Conservation (phyloP, 2,797 vertebrate genomes). For the Coccyzus lansbergi region DNA sequence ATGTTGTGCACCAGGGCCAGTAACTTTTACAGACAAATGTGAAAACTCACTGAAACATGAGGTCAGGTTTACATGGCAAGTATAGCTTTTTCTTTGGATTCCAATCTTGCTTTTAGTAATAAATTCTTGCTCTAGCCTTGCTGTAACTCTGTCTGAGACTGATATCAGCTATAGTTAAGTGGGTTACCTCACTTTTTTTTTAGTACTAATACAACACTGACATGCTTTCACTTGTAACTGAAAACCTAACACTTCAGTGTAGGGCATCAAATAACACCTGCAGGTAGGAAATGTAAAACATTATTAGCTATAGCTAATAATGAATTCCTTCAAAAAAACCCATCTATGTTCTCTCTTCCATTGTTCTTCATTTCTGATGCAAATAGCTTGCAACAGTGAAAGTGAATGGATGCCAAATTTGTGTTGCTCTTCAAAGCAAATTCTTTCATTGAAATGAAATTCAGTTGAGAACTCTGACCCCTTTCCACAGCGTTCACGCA, state of each 20-base stretch:
- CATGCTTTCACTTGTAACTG: background rate
- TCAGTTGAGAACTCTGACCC: background rate
- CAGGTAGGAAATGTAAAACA: background rate
- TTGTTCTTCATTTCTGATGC: conserved; percentile 45
- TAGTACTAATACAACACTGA: background rate
- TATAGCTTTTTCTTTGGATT: background rate
- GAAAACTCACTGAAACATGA: background rate
- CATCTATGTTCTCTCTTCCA: background rate
- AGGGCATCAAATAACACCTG: background rate
- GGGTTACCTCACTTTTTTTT: background rate
- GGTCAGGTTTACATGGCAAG: background rate
- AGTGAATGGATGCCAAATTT: conserved; percentile 35
- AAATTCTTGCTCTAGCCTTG: background rate
- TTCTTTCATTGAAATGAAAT: conserved; percentile 22
- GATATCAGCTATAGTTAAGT: background rate
- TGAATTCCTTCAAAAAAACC: background rate
- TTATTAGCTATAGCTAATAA: conserved; percentile 10
- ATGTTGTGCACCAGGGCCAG: background rate
- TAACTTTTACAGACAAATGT: background rate
- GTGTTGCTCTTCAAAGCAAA: conserved; percentile 15
- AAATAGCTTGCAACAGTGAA: conserved; percentile 52
- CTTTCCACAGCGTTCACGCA: background rate
- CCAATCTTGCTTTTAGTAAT: background rate
- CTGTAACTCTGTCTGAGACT: background rate
- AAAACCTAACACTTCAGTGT: background rate